Conservation (phyloP, 2,797 vertebrate species). For the Catharus ustulatus region DNA sequence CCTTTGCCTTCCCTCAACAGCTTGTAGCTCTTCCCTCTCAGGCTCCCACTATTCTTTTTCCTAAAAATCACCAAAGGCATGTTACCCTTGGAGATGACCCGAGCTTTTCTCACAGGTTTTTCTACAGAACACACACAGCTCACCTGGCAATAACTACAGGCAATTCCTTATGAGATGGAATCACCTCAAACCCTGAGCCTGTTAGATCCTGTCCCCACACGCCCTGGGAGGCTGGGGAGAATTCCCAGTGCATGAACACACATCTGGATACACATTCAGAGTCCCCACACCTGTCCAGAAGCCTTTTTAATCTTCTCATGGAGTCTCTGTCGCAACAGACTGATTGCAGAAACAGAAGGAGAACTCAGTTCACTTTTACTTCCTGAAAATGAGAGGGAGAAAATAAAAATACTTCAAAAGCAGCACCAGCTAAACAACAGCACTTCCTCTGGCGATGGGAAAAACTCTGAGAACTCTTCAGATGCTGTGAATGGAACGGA, state of each 20-base stretch:
- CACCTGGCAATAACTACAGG: not conserved
- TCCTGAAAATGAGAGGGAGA: constrained; percentile 62
- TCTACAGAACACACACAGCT: not conserved
- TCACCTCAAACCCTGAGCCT: not conserved
- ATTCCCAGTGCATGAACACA: not conserved
- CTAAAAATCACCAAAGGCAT: not conserved
- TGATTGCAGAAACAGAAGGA: constrained; percentile 83
- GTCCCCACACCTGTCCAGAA: constrained; percentile 83
- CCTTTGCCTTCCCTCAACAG: not conserved
- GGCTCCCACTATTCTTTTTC: not conserved
- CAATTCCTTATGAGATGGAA: not conserved
- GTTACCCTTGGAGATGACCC: not conserved
- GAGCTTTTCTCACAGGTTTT: not conserved
- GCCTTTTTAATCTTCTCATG: constrained; percentile 91
- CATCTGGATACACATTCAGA: not conserved
- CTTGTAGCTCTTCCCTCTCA: accelerated
- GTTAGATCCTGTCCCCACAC: not conserved
- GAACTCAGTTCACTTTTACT: constrained; percentile 23
- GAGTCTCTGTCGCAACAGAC: constrained; percentile 86
- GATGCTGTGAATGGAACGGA: not conserved
- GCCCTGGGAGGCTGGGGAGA: not conserved
- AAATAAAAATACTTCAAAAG: not conserved
- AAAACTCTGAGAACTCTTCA: not conserved
- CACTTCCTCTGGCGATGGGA: not conserved
- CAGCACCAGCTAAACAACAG: not conserved